Conservation (phyloP, 2,797 vertebrate species). For the Enteromius mattozi region DNA sequence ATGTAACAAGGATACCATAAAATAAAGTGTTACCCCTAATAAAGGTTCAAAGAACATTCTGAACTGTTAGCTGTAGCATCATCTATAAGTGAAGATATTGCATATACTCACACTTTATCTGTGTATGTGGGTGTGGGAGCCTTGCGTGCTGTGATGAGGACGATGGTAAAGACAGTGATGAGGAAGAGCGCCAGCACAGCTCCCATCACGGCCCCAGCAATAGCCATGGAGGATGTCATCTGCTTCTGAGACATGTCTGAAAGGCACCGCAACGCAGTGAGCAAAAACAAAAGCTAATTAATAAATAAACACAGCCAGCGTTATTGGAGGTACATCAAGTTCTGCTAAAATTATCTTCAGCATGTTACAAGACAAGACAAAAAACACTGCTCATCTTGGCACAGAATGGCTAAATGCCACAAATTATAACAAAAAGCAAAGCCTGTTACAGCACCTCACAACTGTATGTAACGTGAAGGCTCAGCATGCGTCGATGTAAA, state of each 20-base stretch:
- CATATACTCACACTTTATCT: conserved; percentile 91
- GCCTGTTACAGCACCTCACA: neutral
- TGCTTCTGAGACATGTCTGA: conserved; percentile 87
- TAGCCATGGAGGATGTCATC: conserved; percentile 87
- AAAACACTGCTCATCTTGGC: conserved; percentile 24
- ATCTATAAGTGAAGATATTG: neutral
- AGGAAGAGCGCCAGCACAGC: conserved; percentile 93
- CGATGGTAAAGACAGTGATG: conserved; percentile 88
- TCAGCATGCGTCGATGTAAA: conserved; percentile 24
- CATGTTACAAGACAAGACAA: neutral
- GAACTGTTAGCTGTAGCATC: neutral
- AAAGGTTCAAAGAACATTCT: neutral
- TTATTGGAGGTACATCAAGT: conserved; percentile 26
- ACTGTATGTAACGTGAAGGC: neutral
- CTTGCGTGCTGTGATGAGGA: conserved; percentile 87
- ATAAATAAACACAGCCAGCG: conserved; percentile 17
- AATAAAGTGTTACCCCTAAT: no score
- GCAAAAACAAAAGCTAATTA: neutral
- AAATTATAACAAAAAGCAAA: conserved; percentile 14
- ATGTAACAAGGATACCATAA: no score
- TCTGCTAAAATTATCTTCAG: conserved; percentile 10
- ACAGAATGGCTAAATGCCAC: conserved; percentile 3
- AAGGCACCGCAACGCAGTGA: conserved; percentile 56
- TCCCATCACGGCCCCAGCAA: conserved; percentile 92
- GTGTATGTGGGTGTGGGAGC: conserved; percentile 80